phyloP scores from a whole-genome alignment of 2,797 vertebrate genomes.

The Leucoraja ocellata region DNA sequence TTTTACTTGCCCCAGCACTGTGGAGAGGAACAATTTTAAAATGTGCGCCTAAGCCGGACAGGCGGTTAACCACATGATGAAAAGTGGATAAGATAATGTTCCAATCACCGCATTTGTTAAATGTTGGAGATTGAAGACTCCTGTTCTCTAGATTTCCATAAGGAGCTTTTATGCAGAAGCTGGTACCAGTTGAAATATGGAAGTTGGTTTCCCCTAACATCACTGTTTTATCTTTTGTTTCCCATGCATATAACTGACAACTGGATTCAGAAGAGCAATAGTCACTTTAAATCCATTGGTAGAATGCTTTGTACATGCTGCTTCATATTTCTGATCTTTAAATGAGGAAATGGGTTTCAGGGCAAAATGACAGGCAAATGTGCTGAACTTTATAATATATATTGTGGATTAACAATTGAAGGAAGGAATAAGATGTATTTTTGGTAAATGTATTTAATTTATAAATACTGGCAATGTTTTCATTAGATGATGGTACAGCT shows the following conservation, averaged over 20 bases:
- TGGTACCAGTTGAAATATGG: not conserved
- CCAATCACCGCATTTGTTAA: not conserved
- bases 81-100: not conserved
- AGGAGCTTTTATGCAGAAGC: not conserved
- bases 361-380: not conserved
- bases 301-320: not conserved
- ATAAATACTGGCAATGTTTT: not conserved
- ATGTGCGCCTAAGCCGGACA: constrained; percentile 69
- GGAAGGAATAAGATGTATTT: not conserved
- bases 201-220: not conserved
- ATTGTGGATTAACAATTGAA: not conserved
- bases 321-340: not conserved
- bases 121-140: not conserved
- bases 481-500: not conserved
- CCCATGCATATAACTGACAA: not conserved
- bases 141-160: not conserved
- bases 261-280: not conserved
- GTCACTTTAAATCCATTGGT: not conserved
- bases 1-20: constrained; percentile 81
- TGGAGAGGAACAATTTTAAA: constrained; percentile 78
- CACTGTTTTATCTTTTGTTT: not conserved
- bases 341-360: not conserved
- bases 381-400: not conserved
- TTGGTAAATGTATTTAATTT: not conserved
- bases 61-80: constrained; percentile 66